These are phyloP conservation scores for Peromyscus attwateri DNA, from an alignment of 2,797 vertebrate genomes.

Conservation along the genomic window DNA sequence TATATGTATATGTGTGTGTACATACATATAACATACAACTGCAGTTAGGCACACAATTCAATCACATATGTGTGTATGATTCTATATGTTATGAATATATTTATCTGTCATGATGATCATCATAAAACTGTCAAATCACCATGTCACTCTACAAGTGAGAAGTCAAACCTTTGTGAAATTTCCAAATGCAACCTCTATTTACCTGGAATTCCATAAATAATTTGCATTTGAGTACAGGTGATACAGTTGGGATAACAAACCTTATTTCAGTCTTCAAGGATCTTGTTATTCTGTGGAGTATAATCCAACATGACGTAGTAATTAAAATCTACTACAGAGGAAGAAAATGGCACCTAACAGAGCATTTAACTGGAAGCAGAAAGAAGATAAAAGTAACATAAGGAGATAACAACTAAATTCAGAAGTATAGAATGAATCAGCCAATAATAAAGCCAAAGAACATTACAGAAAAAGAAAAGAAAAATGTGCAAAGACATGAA, in stretches of 20 bases:
- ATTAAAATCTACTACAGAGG: not conserved
- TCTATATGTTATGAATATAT: not conserved
- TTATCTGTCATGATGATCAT: not conserved
- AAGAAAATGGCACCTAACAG: not conserved
- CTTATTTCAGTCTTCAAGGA: not conserved
- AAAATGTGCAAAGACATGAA: not conserved
- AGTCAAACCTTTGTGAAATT: not conserved
- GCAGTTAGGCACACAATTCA: not conserved
- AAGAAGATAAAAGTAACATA: not conserved
- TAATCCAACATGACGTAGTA: not conserved
- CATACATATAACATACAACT: not conserved
- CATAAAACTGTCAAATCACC: not conserved
- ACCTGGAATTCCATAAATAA: conserved; percentile 19
- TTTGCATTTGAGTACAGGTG: not conserved
- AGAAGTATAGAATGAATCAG: not conserved
- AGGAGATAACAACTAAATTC: not conserved
- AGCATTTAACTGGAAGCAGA: not conserved
- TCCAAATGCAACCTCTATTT: not conserved
- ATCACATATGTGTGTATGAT: not conserved
- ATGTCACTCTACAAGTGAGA: not conserved
- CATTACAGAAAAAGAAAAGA: not conserved
- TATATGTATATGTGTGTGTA: not conserved
- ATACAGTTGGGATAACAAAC: not conserved
- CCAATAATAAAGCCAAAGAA: not conserved
- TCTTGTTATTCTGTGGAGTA: not conserved